These are phyloP conservation scores for Perccottus glenii DNA, from an alignment of 2,113 vertebrate species.

Conservation along the genomic window DNA sequence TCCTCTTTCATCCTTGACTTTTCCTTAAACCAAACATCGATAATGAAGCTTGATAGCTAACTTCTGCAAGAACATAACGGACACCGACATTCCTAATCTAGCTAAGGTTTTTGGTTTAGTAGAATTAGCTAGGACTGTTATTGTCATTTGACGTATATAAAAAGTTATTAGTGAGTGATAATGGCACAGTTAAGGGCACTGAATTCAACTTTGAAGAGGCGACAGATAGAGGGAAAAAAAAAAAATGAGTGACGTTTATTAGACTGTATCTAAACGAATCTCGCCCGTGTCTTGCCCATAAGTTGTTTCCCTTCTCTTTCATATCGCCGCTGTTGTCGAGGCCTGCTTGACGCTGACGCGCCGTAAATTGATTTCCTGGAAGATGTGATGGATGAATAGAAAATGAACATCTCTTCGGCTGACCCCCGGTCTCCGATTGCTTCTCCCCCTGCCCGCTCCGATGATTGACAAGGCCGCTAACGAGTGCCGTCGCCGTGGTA, in stretches of 20 bases:
- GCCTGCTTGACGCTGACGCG: slow-evolving; percentile 67
- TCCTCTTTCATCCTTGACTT: slow-evolving; percentile 78
- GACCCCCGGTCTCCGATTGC: slow-evolving; percentile 72
- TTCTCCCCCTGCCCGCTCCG: slow-evolving; percentile 64
- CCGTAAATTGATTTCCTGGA: slow-evolving; percentile 80
- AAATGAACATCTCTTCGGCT: slow-evolving; percentile 77
- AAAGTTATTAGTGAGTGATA: slow-evolving; percentile 36
- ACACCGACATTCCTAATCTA: not conserved
- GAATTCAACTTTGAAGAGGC: slow-evolving; percentile 33
- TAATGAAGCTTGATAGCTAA: slow-evolving; percentile 74
- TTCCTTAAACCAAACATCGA: slow-evolving; percentile 61
- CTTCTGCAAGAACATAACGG: slow-evolving; percentile 66
- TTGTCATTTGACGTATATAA: not conserved
- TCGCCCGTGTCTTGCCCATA: slow-evolving; percentile 55
- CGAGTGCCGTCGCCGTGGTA: slow-evolving; percentile 78
- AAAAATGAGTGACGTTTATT: slow-evolving; percentile 71
- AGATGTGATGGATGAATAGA: slow-evolving; percentile 82
- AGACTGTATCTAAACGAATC: slow-evolving; percentile 63
- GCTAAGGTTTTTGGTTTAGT: slow-evolving; percentile 3
- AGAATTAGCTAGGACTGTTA: slow-evolving; percentile 2
- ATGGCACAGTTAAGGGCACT: slow-evolving; percentile 35
- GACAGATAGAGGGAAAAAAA: slow-evolving; percentile 10
- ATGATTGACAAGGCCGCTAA: slow-evolving; percentile 82
- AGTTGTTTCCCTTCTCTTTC: slow-evolving; percentile 58
- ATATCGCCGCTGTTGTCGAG: slow-evolving; percentile 62